These are phyloP conservation scores for Argya squamiceps DNA, from an alignment of 2,797 vertebrate species.

Conservation along the genomic window DNA sequence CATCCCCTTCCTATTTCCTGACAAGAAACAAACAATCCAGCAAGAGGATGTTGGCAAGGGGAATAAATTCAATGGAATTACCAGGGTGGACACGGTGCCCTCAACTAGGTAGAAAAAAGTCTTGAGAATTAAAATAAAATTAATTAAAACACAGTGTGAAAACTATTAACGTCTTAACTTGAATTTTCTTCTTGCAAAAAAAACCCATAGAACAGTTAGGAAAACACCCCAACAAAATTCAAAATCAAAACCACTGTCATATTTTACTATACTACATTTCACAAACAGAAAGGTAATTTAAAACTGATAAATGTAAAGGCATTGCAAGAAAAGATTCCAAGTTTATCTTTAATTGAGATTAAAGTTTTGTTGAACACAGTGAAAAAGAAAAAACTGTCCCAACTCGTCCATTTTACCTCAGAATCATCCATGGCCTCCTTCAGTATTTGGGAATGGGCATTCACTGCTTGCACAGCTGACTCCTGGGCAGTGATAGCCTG, in stretches of 20 bases:
- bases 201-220: background rate
- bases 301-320: background rate
- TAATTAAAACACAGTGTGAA: background rate
- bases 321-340: background rate
- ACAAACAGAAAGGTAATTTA: background rate
- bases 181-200: background rate
- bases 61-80: background rate
- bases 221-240: background rate
- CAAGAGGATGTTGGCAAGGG: background rate
- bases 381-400: background rate
- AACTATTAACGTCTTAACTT: background rate
- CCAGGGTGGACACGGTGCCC: background rate
- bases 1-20: background rate
- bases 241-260: background rate
- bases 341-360: background rate
- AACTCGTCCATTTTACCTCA: slow-evolving; percentile 77
- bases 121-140: background rate
- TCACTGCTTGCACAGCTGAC: slow-evolving; percentile 86
- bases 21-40: background rate
- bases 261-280: background rate
- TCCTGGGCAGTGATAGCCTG: slow-evolving; percentile 92
- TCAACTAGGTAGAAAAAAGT: background rate
- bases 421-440: slow-evolving; percentile 91
- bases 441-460: slow-evolving; percentile 82
- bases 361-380: background rate